A percentile compares a stretch with the other conserved stretches of the same genome.
phyloP scores from a whole-genome alignment of 2,113 vertebrate genomes.

The Erinaceus europaeus region DNA sequence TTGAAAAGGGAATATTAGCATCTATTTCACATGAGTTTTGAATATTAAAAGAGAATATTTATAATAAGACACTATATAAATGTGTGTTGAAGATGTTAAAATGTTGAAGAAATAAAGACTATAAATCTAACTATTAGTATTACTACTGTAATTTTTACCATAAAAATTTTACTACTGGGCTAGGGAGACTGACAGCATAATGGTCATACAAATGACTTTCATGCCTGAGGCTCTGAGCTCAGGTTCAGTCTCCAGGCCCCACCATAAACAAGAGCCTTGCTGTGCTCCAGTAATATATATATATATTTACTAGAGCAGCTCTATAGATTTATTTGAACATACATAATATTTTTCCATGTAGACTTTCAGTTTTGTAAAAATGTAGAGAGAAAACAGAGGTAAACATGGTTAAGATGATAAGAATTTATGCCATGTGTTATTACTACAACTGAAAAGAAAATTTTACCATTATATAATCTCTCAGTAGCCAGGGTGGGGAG shows the following conservation, averaged over 20 bases:
- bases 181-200: too few relatives aligned
- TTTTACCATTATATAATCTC: neutral
- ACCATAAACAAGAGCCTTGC: too few relatives aligned
- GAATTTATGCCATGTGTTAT: neutral
- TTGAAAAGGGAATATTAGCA: neutral
- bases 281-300: too few relatives aligned
- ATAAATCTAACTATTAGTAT: neutral
- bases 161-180: neutral
- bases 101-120: neutral
- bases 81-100: neutral
- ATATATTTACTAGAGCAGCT: too few relatives aligned
- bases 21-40: neutral
- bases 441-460: neutral
- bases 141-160: neutral
- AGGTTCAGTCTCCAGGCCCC: too few relatives aligned
- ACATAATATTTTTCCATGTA: neutral
- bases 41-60: constrained; percentile 4
- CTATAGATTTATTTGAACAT: neutral
- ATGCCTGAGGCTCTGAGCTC: too few relatives aligned
- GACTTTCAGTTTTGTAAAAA: neutral
- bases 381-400: neutral
- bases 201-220: too few relatives aligned
- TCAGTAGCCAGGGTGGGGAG: neutral
- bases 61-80: neutral
- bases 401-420: neutral